A percentile compares a stretch with the other conserved stretches of the same genome.
Evolutionary conservation across 2,113 vertebrate genomes (phyloP).

Genomic region (Sigmodon hispidus): DNA sequence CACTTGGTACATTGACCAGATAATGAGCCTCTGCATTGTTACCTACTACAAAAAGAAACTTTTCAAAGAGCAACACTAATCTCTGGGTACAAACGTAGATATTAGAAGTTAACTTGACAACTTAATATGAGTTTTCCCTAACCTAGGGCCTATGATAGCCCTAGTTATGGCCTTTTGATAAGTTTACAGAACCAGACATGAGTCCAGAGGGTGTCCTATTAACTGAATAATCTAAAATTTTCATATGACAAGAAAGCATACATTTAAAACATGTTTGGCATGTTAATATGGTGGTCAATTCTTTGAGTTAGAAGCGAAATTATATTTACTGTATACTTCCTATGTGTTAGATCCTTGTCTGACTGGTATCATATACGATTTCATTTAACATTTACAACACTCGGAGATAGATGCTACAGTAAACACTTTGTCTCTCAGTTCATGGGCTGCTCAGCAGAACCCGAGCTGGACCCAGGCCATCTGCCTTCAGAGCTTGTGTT

Average conservation of each 20-base stretch:
- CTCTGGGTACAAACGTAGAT: neutral
- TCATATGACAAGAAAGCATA: neutral
- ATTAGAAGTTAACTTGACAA: neutral
- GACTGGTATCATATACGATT: neutral
- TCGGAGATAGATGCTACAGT: neutral
- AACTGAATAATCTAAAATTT: slow-evolving; percentile 8
- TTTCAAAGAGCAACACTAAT: neutral
- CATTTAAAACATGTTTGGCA: neutral
- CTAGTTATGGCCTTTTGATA: neutral
- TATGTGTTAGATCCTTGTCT: neutral
- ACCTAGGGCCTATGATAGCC: too few relatives aligned
- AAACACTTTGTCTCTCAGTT: neutral
- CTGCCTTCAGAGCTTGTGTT: neutral
- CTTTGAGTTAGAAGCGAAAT: slow-evolving; percentile 29
- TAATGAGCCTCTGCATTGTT: neutral
- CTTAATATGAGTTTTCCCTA: neutral
- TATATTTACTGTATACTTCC: slow-evolving; percentile 18
- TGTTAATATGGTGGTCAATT: neutral
- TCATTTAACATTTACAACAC: neutral
- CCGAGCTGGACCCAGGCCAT: neutral
- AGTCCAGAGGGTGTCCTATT: neutral
- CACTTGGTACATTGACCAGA: neutral
- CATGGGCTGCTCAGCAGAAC: neutral
- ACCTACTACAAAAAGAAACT: neutral
- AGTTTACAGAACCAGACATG: neutral